These are phyloP conservation scores for Asobara japonica DNA, from an alignment of 1,140 invertebrate species.

Conservation along the genomic window DNA sequence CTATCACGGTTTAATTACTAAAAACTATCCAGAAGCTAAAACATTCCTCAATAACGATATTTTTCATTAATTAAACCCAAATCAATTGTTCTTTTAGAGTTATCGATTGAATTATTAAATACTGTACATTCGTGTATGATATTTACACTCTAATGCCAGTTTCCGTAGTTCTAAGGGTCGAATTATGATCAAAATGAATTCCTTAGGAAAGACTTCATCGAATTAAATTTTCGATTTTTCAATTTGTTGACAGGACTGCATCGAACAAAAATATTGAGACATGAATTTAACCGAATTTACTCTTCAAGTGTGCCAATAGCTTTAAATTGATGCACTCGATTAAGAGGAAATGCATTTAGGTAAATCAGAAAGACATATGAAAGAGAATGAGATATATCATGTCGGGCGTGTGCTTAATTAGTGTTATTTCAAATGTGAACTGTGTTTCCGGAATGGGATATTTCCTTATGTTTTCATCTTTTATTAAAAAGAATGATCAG, in stretches of 20 bases:
- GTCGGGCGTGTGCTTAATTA: constrained; percentile 42
- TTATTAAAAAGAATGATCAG: too few relatives aligned
- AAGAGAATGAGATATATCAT: constrained; percentile 1
- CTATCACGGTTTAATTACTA: constrained; percentile 1
- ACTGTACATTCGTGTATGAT: constrained; percentile 60
- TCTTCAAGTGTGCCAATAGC: constrained; percentile 39
- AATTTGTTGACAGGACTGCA: constrained; percentile 19
- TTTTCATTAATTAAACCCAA: neutral
- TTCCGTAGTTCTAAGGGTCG: constrained; percentile 28
- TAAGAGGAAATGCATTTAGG: neutral
- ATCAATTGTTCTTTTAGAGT: neutral
- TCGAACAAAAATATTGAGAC: constrained; percentile 15
- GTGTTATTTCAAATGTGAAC: constrained; percentile 34
- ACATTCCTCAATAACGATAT: constrained; percentile 7
- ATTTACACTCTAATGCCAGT: constrained; percentile 46
- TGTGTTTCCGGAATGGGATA: too few relatives aligned
- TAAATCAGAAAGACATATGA: neutral
- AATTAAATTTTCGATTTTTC: neutral
- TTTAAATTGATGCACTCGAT: constrained; percentile 32
- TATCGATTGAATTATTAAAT: neutral
- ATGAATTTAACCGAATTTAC: constrained; percentile 32
- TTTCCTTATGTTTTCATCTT: too few relatives aligned
- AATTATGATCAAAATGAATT: constrained; percentile 15
- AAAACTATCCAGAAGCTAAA: neutral
- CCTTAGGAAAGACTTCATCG: constrained; percentile 1